These are phyloP conservation scores for Nemopilema nomurai DNA, from an alignment of 30 jellyfish, hydroid and myxozoan species.

Conservation along the genomic window DNA sequence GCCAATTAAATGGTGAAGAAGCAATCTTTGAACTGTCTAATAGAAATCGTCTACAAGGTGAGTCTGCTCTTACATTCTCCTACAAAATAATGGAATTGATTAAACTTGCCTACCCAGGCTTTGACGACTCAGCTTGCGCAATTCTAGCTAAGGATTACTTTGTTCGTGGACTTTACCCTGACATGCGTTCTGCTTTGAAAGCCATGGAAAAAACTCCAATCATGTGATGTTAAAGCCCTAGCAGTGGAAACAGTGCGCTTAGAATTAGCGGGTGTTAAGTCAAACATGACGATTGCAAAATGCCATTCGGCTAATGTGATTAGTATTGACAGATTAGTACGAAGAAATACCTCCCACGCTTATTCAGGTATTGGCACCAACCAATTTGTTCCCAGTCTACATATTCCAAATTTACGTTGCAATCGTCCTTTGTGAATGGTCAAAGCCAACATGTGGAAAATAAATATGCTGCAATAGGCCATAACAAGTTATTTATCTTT, in stretches of 20 bases:
- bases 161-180: conserved; percentile 21
- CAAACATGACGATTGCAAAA: background rate
- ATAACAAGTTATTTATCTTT: background rate
- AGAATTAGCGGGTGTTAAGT: conserved; percentile 5
- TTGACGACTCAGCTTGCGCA: conserved; percentile 19
- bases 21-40: conserved; percentile 22
- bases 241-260: conserved; percentile 23
- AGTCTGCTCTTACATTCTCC: conserved; percentile 21
- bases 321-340: background rate
- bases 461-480: background rate
- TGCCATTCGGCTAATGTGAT: background rate
- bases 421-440: background rate
- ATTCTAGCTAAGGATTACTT: conserved; percentile 39
- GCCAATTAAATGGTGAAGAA: conserved; percentile 23
- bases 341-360: background rate
- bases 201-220: background rate
- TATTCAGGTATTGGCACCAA: background rate
- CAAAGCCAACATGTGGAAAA: background rate
- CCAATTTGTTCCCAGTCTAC: background rate
- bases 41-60: conserved; percentile 13
- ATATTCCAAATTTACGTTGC: background rate
- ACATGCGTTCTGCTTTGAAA: conserved; percentile 26
- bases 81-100: conserved; percentile 7
- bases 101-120: conserved; percentile 40
- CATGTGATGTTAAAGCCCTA: background rate